These are phyloP conservation scores for Caenorhabditis japonica DNA, from an alignment of 2,888 invertebrate genomes.

Conservation along the genomic window DNA sequence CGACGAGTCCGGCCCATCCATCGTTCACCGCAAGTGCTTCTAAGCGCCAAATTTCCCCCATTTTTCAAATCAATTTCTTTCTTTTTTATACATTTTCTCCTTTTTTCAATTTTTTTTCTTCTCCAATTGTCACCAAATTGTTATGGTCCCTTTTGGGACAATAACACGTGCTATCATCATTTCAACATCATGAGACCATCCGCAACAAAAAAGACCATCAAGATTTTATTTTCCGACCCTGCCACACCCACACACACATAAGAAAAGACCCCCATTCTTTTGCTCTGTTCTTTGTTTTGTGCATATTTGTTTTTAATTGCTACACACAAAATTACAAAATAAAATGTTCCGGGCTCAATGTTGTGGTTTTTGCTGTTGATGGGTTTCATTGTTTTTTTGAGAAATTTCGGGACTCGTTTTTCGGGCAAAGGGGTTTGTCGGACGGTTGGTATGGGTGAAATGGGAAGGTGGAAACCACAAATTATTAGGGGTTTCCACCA, in stretches of 20 bases:
- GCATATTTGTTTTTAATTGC: conserved; percentile 52
- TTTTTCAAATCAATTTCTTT: conserved; percentile 6
- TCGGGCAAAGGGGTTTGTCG: too few relatives aligned
- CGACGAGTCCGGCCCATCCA: conserved; percentile 80
- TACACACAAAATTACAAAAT: conserved; percentile 50
- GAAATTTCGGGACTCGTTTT: not conserved
- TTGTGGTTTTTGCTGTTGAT: not conserved
- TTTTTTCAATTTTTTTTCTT: conserved; percentile 26
- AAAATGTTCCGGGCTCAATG: conserved; percentile 46
- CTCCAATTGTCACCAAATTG: conserved; percentile 38
- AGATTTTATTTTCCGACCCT: conserved; percentile 51
- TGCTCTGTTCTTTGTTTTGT: conserved; percentile 56
- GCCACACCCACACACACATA: too few relatives aligned
- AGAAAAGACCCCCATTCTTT: conserved; percentile 32
- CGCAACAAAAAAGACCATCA: conserved; percentile 49
- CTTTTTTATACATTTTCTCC: conserved; percentile 10
- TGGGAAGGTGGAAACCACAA: too few relatives aligned
- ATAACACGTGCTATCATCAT: conserved; percentile 42
- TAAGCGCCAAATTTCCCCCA: conserved; percentile 81
- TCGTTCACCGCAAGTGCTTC: conserved; percentile 72
- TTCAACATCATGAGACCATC: conserved; percentile 50
- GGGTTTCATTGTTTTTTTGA: not conserved
- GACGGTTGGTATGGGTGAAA: too few relatives aligned
- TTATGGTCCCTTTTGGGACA: conserved; percentile 45
- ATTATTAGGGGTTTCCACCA: too few relatives aligned